These are phyloP conservation scores for Drosophila santomea DNA, from an alignment of 1,140 invertebrate species.

Conservation along the genomic window DNA sequence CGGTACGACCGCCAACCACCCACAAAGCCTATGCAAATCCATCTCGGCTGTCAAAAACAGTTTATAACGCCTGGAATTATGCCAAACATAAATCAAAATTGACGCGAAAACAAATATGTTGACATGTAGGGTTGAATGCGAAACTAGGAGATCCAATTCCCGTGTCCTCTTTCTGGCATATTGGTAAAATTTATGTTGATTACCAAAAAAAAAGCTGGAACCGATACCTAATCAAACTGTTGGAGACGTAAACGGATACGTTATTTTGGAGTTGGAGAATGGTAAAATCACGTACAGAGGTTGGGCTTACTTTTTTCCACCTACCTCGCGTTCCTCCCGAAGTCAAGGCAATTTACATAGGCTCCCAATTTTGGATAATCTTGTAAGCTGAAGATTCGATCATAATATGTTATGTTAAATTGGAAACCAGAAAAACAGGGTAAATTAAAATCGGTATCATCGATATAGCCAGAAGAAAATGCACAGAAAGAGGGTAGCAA, in stretches of 20 bases:
- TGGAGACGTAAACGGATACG: background rate
- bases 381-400: background rate
- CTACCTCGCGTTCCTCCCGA: conserved; percentile 26
- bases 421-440: too few relatives aligned
- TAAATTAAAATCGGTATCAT: too few relatives aligned
- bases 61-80: conserved; percentile 78
- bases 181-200: conserved; percentile 67
- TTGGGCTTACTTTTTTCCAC: too few relatives aligned
- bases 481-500: too few relatives aligned
- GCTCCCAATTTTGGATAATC: background rate
- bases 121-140: background rate
- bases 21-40: conserved; percentile 15
- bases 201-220: conserved; percentile 36
- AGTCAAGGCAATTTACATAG: conserved; percentile 50
- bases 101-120: conserved; percentile 69
- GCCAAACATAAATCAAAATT: conserved; percentile 79
- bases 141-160: background rate
- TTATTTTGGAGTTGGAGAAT: background rate
- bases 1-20: background rate
- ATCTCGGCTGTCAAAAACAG: conserved; percentile 70
- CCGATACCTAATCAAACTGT: conserved; percentile 50
- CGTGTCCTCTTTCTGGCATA: conserved; percentile 19
- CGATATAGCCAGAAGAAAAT: too few relatives aligned
- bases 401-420: too few relatives aligned
- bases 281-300: background rate